Percentiles rank a stretch among this genome's conserved stretches.
phyloP scores from a whole-genome alignment of 2,113 vertebrate species.

The Elephas maximus region DNA sequence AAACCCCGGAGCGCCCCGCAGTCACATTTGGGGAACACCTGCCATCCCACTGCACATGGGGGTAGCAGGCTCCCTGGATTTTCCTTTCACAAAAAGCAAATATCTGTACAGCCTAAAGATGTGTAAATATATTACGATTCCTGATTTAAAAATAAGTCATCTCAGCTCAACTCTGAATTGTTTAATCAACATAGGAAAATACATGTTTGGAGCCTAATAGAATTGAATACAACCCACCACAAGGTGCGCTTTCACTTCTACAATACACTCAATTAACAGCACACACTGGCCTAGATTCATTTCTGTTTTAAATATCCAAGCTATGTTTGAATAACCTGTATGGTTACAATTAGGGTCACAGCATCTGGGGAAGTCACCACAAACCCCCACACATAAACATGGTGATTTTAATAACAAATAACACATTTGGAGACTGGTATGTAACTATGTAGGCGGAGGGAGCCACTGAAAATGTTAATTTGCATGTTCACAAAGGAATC shows the following conservation, averaged over 20 bases:
- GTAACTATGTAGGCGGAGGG: constrained; percentile 56
- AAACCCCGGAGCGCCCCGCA: background rate
- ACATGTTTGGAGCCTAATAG: background rate
- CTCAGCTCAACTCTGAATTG: background rate
- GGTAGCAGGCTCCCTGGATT: background rate
- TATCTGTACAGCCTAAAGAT: background rate
- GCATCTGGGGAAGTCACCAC: constrained; percentile 71
- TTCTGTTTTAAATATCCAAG: constrained; percentile 47
- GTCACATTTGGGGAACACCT: background rate
- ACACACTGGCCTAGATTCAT: background rate
- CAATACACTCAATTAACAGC: background rate
- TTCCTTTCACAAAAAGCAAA: constrained; percentile 41
- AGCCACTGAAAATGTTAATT: constrained; percentile 66
- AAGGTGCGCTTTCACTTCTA: background rate
- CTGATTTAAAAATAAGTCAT: constrained; percentile 7
- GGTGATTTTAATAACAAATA: constrained; percentile 82
- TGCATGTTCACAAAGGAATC: constrained; percentile 78
- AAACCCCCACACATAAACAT: constrained; percentile 56
- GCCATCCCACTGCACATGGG: background rate
- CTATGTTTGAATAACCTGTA: constrained; percentile 60
- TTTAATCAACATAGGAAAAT: background rate
- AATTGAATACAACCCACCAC: background rate
- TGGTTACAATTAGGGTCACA: constrained; percentile 73
- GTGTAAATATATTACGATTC: background rate
- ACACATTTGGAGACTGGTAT: constrained; percentile 62